Base-by-base conservation (phyloP, 2,797 vertebrate species). In the Catostomus latipinnis region DNA sequence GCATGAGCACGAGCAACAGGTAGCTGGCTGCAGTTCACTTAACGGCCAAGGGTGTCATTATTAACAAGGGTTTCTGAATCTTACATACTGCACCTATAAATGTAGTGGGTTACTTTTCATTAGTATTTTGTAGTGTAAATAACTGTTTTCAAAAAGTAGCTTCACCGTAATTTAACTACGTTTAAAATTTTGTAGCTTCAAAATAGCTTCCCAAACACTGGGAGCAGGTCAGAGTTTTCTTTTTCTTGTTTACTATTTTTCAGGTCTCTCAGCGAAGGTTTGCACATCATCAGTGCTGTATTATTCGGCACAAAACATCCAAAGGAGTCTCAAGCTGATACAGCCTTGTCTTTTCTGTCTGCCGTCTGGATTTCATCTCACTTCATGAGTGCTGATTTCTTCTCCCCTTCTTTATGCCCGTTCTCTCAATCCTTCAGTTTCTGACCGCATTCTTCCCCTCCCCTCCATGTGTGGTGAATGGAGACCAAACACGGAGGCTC, bases 201-300 rank as follows among this genome's bases (percentile, higher is more conserved):
- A 45, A 65, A 45, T 46, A 14, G 43, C 43, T 65, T 48, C 13
- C 7, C 13, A 4, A 46, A 48, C 13, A 65, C 45, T 61, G 43
- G 61, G 61, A 62, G 11, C 22, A 88, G 92, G 91, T 91, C 92
- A 92, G 85, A 83, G 78, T 90, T 92, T 86, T 87, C 76, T 88
- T 69, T 45, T 56, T 9, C 34, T 34, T 34, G 34, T 34, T 34
- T 34, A 3, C 34, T 34, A 34, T 34, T 34, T 18, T 49, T 18
- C 63, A 49, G 63, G 57, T 87, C 89, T 88, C 88, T 84, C 84
- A 82, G 76, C 83, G 70, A 54, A 83, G 82, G 84, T 85, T 93
- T 91, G 91, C 88, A 85, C 80, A 81, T 86, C 84, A 65, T 91
- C 92, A 88, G 71, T 86, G 1, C 85, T 78, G 87, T 84, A 89